phyloP scores from a whole-genome alignment of 2,797 vertebrate genomes.

The Neosilurus mollespiculum region DNA sequence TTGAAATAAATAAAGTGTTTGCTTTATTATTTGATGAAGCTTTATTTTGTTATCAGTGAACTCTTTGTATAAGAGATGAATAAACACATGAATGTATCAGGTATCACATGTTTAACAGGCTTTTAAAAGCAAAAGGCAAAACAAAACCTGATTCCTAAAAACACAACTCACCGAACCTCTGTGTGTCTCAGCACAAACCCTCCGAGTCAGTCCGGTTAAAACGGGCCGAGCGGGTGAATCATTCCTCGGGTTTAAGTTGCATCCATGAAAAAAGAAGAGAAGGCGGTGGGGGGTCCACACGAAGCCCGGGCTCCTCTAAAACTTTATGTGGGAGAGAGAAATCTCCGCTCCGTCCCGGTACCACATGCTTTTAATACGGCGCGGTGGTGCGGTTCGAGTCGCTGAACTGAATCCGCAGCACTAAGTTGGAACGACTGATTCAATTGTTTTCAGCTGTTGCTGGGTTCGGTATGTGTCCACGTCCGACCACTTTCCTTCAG shows the following conservation, averaged over 20 bases:
- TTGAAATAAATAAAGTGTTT: background rate
- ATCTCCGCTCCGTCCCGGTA: slow-evolving; percentile 25
- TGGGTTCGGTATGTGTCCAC: slow-evolving; percentile 64
- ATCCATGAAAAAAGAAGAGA: slow-evolving; percentile 48
- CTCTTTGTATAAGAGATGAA: no score
- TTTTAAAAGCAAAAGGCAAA: background rate
- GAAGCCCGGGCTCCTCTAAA: slow-evolving; percentile 55
- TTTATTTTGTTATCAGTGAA: background rate
- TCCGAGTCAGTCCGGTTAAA: background rate
- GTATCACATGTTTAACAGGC: background rate
- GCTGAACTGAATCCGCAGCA: background rate
- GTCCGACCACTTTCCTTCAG: slow-evolving; percentile 65
- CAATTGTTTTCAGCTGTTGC: slow-evolving; percentile 3
- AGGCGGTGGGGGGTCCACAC: slow-evolving; percentile 10
- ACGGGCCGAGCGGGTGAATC: slow-evolving; percentile 39
- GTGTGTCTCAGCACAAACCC: slow-evolving; percentile 44
- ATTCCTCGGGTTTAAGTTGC: slow-evolving; percentile 53
- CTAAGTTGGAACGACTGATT: background rate
- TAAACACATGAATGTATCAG: no score
- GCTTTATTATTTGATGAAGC: background rate
- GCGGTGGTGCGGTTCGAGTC: background rate
- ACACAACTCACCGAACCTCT: slow-evolving; percentile 36
- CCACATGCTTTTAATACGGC: slow-evolving; percentile 13
- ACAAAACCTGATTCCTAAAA: background rate
- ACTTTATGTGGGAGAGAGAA: background rate